Evolutionary conservation across 2,113 vertebrate genomes (phyloP).

Genomic region (Tetrax tetrax): DNA sequence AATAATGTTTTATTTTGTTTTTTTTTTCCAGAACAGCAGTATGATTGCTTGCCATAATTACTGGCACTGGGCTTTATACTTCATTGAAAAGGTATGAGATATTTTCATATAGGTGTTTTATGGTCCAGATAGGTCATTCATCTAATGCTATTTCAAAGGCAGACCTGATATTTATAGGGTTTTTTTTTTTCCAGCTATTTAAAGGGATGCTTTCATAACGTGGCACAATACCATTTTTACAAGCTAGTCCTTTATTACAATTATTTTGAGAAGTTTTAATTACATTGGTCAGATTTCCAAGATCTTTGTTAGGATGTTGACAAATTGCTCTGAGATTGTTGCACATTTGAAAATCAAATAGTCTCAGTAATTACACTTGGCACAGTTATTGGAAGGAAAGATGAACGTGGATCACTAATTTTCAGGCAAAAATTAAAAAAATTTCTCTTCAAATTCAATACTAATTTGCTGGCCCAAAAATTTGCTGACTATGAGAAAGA

Average conservation of each 20-base stretch:
- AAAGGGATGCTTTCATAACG: background rate
- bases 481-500: background rate
- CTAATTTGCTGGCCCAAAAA: background rate
- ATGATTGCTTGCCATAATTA: constrained; percentile 93
- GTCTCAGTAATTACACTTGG: background rate
- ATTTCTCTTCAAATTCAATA: background rate
- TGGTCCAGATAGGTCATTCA: background rate
- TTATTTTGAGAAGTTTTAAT: background rate
- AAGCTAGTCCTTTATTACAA: background rate
- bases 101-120: background rate
- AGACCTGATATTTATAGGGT: background rate
- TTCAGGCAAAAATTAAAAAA: background rate
- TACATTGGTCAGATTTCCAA: background rate
- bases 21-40: constrained; percentile 77
- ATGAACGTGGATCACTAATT: background rate
- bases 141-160: background rate
- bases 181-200: background rate
- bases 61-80: constrained; percentile 95
- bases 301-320: background rate
- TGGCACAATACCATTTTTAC: background rate
- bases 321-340: background rate
- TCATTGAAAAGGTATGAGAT: constrained; percentile 90
- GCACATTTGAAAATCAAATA: background rate
- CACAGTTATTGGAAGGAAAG: background rate
- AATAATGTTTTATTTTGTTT: background rate